Evolutionary conservation across 2,888 invertebrate species (phyloP), one percentile per base, ranked within the genome.

Genomic region (Galerucella nymphaeae): DNA sequence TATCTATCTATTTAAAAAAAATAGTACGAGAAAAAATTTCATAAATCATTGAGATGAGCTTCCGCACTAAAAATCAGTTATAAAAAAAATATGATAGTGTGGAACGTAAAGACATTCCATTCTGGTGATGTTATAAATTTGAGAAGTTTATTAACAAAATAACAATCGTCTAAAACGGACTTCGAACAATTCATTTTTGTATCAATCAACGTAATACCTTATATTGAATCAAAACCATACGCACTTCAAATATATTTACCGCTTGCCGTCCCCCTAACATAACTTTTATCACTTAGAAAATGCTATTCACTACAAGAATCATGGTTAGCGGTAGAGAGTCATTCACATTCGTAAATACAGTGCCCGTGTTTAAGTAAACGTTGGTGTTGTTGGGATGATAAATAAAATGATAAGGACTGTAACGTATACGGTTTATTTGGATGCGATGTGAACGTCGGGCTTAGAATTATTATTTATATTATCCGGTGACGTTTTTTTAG

Each of bases 311-410:
- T 62, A 13, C 61, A 62, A 62, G 41, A 62, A 42, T 62, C 42
- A 42, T 41, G 65, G 55, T 18, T 53, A 53, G 53, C 53, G 53
- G 53, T 53, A 71, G 62, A 48, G 50, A 71, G 74, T 72, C 71
- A 76, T 75, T 76, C 75, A 70, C 74, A 61, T 74, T 67, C 71
- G 72, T 75, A 76, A 76, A 76, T 72, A 73, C 63, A 63, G 72
- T 69, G 61, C 73, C 75, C 73, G 70, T 70, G 73, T 70, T 72
- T 64, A 69, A 75, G 73, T 75, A 73, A 73, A 70, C 70, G 62
- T 72, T 69, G 61, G 69, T 71, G 74, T 75, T 74, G 74, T 75
- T 74, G 74, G 72, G 73, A 76, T 76, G 76, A 76, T 78, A 79
- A 76, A 77, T 74, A 77, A 78, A 78, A 75, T 66, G 66, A 66